These are phyloP conservation scores for Montipora cactus DNA, from an alignment of 64 coral and sea anemone genomes.

Conservation along the genomic window DNA sequence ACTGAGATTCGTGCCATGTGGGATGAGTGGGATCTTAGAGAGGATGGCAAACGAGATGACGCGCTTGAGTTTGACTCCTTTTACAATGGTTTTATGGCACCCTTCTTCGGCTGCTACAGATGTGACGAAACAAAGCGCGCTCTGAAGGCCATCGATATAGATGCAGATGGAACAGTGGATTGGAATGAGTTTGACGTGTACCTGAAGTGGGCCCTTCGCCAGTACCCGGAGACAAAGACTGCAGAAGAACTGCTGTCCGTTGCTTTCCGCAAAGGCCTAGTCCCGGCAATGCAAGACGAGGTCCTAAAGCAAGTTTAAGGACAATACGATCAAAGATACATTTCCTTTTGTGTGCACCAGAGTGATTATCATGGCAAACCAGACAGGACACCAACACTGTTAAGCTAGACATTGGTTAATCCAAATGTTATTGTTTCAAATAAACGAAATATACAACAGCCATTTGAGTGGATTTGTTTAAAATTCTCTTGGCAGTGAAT, in stretches of 20 bases:
- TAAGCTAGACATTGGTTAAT: background rate
- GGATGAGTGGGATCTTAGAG: slow-evolving; percentile 64
- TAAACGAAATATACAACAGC: too few relatives aligned
- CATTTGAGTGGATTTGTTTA: too few relatives aligned
- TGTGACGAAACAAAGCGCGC: slow-evolving; percentile 67
- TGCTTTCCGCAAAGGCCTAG: slow-evolving; percentile 80
- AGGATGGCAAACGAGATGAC: slow-evolving; percentile 26
- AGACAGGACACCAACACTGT: background rate
- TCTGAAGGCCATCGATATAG: slow-evolving; percentile 69
- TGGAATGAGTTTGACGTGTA: slow-evolving; percentile 78
- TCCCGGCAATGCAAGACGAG: slow-evolving; percentile 86
- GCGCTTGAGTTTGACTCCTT: slow-evolving; percentile 57
- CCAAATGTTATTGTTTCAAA: background rate
- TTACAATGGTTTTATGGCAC: slow-evolving; percentile 70
- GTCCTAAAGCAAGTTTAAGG: background rate
- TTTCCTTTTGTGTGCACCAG: background rate
- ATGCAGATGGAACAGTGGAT: slow-evolving; percentile 66
- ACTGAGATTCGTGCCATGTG: slow-evolving; percentile 59
- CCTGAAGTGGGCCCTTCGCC: slow-evolving; percentile 60
- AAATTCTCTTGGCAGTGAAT: too few relatives aligned
- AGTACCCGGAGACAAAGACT: slow-evolving; percentile 38
- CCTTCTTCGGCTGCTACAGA: slow-evolving; percentile 63
- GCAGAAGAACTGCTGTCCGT: slow-evolving; percentile 52
- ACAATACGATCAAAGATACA: background rate
- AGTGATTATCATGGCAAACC: background rate